Evolutionary conservation across 1,140 invertebrate genomes (phyloP).

Genomic region (Drosophila athabasca): DNA sequence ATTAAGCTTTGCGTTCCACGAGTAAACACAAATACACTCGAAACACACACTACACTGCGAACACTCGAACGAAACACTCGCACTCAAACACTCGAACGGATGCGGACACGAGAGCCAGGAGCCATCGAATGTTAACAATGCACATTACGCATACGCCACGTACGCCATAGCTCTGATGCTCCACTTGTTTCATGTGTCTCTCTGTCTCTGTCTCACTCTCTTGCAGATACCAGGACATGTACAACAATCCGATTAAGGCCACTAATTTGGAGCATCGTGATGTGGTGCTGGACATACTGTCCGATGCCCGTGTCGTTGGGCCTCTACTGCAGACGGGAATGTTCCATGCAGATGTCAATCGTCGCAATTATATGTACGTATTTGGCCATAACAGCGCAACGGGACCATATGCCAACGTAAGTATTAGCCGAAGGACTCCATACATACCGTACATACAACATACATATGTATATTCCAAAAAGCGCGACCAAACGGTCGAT

Average conservation of each 20-base stretch:
- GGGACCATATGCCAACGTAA: slow-evolving; percentile 89
- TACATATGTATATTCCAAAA: too few relatives aligned
- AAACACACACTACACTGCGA: slow-evolving; percentile 9
- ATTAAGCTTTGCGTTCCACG: slow-evolving; percentile 49
- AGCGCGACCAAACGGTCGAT: slow-evolving; percentile 35
- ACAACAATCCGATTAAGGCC: slow-evolving; percentile 86
- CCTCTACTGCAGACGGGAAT: slow-evolving; percentile 89
- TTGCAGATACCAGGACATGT: slow-evolving; percentile 85
- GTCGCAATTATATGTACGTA: slow-evolving; percentile 93
- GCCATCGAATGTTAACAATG: slow-evolving; percentile 63
- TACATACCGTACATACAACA: too few relatives aligned
- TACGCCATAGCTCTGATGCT: slow-evolving; percentile 27
- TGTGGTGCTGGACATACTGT: slow-evolving; percentile 92
- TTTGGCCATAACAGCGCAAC: slow-evolving; percentile 92
- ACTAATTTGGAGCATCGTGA: slow-evolving; percentile 89
- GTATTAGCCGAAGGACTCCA: slow-evolving; percentile 68
- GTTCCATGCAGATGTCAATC: slow-evolving; percentile 89
- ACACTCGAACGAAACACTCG: slow-evolving; percentile 10
- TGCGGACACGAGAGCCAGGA: slow-evolving; percentile 22
- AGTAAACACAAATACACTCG: slow-evolving; percentile 39
- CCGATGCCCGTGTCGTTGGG: slow-evolving; percentile 92
- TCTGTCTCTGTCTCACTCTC: slow-evolving; percentile 16
- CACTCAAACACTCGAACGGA: slow-evolving; percentile 12
- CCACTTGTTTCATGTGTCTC: slow-evolving; percentile 3
- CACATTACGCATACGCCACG: slow-evolving; percentile 66